Conservation (phyloP, 1,140 invertebrate species). For the Drosophila funebris region DNA sequence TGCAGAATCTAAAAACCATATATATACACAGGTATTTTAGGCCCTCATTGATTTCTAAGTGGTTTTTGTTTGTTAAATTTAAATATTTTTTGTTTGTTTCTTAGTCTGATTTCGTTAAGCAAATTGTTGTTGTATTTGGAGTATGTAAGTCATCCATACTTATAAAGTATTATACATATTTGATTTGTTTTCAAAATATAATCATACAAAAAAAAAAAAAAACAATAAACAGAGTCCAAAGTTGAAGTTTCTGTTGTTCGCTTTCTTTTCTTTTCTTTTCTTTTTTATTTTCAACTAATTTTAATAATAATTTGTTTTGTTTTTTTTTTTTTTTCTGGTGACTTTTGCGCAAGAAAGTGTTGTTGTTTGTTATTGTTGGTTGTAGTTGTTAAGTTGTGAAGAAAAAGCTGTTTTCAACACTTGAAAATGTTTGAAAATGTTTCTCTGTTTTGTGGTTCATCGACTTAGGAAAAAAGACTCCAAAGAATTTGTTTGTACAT, state of each 20-base stretch:
- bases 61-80: constrained; percentile 60
- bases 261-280: neutral
- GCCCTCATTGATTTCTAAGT: constrained; percentile 74
- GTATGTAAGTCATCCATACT: constrained; percentile 22
- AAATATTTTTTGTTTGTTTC: constrained; percentile 44
- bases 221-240: constrained; percentile 41
- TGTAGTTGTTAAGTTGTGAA: constrained; percentile 20
- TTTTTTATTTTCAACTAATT: neutral
- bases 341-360: constrained; percentile 41
- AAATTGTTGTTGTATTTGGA: constrained; percentile 24
- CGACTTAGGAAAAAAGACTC: constrained; percentile 30
- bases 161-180: constrained; percentile 35
- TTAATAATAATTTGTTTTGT: constrained; percentile 12
- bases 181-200: constrained; percentile 7
- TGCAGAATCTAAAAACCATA: constrained; percentile 94
- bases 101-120: constrained; percentile 43
- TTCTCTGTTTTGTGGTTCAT: constrained; percentile 23
- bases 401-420: constrained; percentile 55
- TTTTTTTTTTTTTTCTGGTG: no score
- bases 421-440: constrained; percentile 49
- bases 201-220: no score
- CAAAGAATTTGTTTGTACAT: constrained; percentile 52
- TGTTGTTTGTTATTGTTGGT: neutral
- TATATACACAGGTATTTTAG: constrained; percentile 82
- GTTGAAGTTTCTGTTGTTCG: constrained; percentile 36